Conservation (phyloP, 2,113 vertebrate genomes). For the Leiothrix lutea region DNA sequence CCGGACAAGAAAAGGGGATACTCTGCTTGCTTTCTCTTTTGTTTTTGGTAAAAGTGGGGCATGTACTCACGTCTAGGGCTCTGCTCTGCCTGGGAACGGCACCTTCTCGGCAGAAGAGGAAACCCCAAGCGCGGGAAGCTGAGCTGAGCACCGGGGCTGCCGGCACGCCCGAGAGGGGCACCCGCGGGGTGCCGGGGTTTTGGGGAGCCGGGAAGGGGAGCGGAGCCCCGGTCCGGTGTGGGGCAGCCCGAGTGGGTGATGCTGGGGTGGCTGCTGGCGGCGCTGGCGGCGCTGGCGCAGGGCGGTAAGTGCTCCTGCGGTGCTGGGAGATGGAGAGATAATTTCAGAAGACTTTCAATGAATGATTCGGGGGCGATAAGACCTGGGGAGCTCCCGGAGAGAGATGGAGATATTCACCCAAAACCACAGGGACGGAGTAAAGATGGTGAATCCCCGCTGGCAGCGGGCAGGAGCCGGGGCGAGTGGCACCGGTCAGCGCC, state of each 20-base stretch:
- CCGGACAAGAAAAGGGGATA: neutral
- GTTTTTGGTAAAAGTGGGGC: neutral
- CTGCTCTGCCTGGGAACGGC: neutral
- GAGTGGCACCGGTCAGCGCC: rapidly evolving
- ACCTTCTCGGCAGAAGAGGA: neutral
- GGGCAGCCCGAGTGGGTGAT: neutral
- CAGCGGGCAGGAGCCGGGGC: rapidly evolving
- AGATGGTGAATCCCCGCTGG: neutral
- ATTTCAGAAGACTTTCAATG: neutral
- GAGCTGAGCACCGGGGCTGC: neutral
- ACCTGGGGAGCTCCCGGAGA: neutral
- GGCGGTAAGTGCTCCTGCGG: conserved; percentile 37
- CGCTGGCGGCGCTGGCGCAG: neutral
- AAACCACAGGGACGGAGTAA: neutral
- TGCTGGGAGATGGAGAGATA: neutral
- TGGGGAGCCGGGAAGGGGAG: neutral
- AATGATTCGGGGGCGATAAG: neutral
- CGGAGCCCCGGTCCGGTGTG: neutral
- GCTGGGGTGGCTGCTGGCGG: neutral
- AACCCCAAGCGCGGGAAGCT: neutral
- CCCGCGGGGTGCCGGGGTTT: rapidly evolving
- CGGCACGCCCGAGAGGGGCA: neutral
- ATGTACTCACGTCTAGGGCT: rapidly evolving
- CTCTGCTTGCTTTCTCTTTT: conserved; percentile 38
- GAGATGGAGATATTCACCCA: neutral